Conservation (phyloP, 2,113 vertebrate genomes). For the Nothobranchius kuhntae region DNA sequence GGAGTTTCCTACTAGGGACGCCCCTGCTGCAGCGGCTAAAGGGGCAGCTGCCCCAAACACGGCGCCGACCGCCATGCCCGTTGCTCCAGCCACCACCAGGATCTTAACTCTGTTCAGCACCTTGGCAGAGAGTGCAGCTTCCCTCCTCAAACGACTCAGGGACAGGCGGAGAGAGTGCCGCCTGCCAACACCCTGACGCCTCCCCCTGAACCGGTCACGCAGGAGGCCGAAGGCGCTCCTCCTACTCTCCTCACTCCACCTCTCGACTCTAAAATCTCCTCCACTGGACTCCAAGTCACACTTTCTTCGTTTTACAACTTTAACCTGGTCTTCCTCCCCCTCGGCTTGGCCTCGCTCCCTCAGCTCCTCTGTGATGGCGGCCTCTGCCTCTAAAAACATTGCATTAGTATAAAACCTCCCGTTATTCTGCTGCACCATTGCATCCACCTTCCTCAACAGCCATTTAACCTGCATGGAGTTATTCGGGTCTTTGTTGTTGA, state of each 20-base stretch:
- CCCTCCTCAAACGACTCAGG: constrained; percentile 42
- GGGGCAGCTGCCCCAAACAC: constrained; percentile 72
- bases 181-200: constrained; percentile 2
- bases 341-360: constrained; percentile 45
- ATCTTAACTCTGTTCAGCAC: constrained; percentile 72
- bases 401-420: constrained; percentile 69
- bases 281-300: constrained; percentile 45
- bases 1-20: constrained; percentile 55
- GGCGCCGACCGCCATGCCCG: constrained; percentile 73
- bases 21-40: constrained; percentile 71
- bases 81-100: constrained; percentile 71
- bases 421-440: constrained; percentile 58
- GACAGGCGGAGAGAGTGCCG: constrained; percentile 27
- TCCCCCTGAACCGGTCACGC: constrained; percentile 29
- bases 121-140: constrained; percentile 67
- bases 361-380: constrained; percentile 70
- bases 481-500: constrained; percentile 74
- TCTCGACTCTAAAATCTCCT: constrained; percentile 42
- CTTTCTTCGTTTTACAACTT: constrained; percentile 57
- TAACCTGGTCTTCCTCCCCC: constrained; percentile 8
- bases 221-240: constrained; percentile 25
- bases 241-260: constrained; percentile 47
- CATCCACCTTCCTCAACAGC: constrained; percentile 71
- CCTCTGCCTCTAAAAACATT: constrained; percentile 71
- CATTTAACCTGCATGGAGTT: constrained; percentile 66